Percentiles rank a stretch among this genome's conserved stretches.
Conservation (phyloP, 2,113 vertebrate species). For the Callopanchax toddi region DNA sequence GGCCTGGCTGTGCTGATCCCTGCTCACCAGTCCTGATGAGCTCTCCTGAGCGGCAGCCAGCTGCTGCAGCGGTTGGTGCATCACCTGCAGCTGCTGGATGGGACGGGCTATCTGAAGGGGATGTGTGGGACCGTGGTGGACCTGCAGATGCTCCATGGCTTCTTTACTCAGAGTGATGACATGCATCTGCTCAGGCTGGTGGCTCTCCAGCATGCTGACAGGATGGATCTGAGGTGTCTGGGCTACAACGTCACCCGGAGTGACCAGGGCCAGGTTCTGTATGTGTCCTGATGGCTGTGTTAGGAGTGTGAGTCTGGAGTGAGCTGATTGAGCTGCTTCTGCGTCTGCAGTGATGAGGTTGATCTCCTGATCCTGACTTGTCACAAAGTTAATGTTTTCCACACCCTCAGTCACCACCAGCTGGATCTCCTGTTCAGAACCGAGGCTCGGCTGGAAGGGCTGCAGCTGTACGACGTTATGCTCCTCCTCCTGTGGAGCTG, state of each 20-base stretch:
- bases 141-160: slow-evolving; percentile 87
- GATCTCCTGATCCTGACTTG: slow-evolving; percentile 84
- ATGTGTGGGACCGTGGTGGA: slow-evolving; percentile 80
- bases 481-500: slow-evolving; percentile 71
- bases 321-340: slow-evolving; percentile 66
- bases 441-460: slow-evolving; percentile 86
- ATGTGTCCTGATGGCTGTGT: slow-evolving; percentile 82
- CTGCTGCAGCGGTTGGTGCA: slow-evolving; percentile 68
- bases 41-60: slow-evolving; percentile 25
- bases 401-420: slow-evolving; percentile 88
- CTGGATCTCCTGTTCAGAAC: slow-evolving; percentile 89
- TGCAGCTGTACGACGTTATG: slow-evolving; percentile 87
- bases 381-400: slow-evolving; percentile 87
- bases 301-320: slow-evolving; percentile 84
- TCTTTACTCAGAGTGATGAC: slow-evolving; percentile 94
- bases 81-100: slow-evolving; percentile 68
- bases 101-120: slow-evolving; percentile 75
- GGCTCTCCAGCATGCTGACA: slow-evolving; percentile 82
- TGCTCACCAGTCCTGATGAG: slow-evolving; percentile 8
- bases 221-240: slow-evolving; percentile 82
- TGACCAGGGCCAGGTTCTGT: slow-evolving; percentile 85
- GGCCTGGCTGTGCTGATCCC: slow-evolving; percentile 68
- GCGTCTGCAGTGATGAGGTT: slow-evolving; percentile 83
- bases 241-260: slow-evolving; percentile 44
- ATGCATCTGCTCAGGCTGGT: slow-evolving; percentile 88